phyloP scores from a whole-genome alignment of 2,888 invertebrate genomes.

The Gonocerus acuteangulatus region DNA sequence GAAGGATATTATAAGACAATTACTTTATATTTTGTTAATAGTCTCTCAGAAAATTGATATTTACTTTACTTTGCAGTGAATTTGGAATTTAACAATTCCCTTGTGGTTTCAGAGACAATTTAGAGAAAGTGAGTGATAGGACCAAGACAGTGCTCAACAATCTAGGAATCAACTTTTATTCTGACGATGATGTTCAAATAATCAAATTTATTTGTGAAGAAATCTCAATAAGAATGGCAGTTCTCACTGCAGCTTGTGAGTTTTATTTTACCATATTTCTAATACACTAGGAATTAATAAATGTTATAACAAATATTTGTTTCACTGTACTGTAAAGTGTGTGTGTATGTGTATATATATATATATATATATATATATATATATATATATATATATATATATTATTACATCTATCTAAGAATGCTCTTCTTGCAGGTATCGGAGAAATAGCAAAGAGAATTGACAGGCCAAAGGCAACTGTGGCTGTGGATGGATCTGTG shows the following conservation, averaged over 20 bases:
- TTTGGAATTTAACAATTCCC: no score
- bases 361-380: no score
- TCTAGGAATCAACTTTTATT: not conserved
- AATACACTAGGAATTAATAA: no score
- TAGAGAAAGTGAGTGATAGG: not conserved
- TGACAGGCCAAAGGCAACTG: conserved; percentile 48
- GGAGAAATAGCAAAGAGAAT: conserved; percentile 60
- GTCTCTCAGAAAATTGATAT: no score
- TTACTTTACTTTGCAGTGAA: no score
- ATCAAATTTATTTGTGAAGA: not conserved
- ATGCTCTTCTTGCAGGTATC: conserved; percentile 47
- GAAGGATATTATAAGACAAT: no score
- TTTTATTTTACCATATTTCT: not conserved
- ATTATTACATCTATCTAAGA: no score
- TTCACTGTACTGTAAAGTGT: no score
- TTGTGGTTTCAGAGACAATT: not conserved
- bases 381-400: no score
- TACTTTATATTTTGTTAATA: no score
- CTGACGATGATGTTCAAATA: not conserved
- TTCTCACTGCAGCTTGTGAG: not conserved
- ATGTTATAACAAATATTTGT: no score
- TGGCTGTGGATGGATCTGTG: conserved; percentile 51
- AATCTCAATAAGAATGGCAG: not conserved
- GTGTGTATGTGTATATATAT: no score
- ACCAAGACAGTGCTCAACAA: not conserved